Evolutionary conservation across 53 echinoderm and acorn worm species (phyloP).

Genomic region (Echinarachnius parma): DNA sequence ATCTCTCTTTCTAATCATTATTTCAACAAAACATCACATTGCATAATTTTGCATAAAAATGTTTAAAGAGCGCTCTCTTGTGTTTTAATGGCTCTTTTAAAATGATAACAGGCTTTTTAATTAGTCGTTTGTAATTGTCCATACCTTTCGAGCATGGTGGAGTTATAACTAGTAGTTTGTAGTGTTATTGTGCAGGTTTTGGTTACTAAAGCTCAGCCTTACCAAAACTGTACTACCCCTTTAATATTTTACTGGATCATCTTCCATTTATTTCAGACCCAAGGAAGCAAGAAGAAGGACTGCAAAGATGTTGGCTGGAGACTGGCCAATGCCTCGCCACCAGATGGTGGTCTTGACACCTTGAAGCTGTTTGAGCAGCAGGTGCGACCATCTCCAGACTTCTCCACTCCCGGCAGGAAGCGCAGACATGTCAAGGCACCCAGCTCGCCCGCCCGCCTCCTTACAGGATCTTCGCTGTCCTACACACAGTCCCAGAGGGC

Average conservation of each 20-base stretch:
- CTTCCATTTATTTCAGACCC: conserved; percentile 22
- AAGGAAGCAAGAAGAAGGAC: conserved; percentile 16
- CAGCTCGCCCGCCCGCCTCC: conserved; percentile 69
- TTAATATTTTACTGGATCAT: neutral
- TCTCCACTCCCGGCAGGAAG: conserved; percentile 29
- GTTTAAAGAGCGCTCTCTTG: no score
- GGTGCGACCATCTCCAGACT: conserved; percentile 15
- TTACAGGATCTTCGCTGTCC: conserved; percentile 27
- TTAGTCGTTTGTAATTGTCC: no score
- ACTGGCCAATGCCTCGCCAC: conserved; percentile 68
- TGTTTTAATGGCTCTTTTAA: no score
- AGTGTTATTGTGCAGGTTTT: no score
- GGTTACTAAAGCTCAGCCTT: no score
- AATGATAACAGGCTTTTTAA: no score
- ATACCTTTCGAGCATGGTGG: no score
- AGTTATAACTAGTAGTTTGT: no score
- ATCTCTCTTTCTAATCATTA: no score
- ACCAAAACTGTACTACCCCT: no score
- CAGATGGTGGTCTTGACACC: conserved; percentile 62
- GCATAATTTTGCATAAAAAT: no score
- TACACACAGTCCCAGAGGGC: conserved; percentile 2
- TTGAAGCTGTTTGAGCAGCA: conserved; percentile 47
- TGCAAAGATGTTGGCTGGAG: conserved; percentile 79
- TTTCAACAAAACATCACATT: no score
- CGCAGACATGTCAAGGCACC: conserved; percentile 56